Conservation (phyloP, 1,140 invertebrate species). For the Hormaphis cornu region DNA sequence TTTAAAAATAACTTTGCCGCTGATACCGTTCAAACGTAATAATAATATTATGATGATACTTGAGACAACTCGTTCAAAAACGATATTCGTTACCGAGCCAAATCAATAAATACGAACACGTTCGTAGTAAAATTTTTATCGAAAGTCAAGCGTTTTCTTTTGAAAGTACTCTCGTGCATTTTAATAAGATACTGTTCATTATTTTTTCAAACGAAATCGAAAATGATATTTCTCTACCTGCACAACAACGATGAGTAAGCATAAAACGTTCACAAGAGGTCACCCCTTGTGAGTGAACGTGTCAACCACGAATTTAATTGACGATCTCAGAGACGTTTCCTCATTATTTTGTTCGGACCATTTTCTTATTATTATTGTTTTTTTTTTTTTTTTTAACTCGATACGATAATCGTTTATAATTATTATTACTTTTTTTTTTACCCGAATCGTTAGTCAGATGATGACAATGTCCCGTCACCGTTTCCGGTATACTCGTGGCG, state of each 20-base stretch:
- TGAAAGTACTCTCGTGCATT: too few species aligned
- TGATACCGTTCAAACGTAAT: too few species aligned
- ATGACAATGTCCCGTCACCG: slow-evolving; percentile 1
- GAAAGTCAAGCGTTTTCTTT: too few species aligned
- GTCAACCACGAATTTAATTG: background rate
- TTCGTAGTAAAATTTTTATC: too few species aligned
- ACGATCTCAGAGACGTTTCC: background rate
- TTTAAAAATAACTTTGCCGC: too few species aligned
- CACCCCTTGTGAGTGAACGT: background rate
- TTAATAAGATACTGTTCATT: too few species aligned
- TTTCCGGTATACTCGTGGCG: slow-evolving; percentile 15
- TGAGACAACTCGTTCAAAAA: too few species aligned
- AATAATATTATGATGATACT: too few species aligned
- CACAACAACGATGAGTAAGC: background rate
- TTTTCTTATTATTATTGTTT: background rate
- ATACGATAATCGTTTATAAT: background rate
- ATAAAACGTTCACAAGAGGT: background rate
- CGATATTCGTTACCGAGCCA: too few species aligned
- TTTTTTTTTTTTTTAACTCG: background rate
- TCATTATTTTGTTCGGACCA: background rate
- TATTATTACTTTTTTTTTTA: background rate
- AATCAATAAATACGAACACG: too few species aligned
- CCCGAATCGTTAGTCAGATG: background rate
- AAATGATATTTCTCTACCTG: too few species aligned
- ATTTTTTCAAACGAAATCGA: too few species aligned